Conservation (phyloP, 2,797 vertebrate genomes). For the Xiphorhynchus erythropygius region DNA sequence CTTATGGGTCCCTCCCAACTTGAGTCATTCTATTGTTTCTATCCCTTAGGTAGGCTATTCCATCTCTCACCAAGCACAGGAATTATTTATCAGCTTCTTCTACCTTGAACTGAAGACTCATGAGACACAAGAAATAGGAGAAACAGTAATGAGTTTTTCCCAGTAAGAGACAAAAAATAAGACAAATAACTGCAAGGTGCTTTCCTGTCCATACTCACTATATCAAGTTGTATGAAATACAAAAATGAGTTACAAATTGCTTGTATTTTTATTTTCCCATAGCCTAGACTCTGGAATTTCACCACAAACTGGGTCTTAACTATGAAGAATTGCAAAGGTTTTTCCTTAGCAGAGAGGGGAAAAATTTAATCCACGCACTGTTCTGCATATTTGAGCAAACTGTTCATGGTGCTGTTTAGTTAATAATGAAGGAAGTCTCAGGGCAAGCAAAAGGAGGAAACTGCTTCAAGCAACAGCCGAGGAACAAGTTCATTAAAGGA, state of each 20-base stretch:
- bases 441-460: background rate
- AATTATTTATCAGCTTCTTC: background rate
- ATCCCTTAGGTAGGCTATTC: background rate
- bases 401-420: background rate
- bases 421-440: background rate
- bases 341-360: background rate
- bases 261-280: background rate
- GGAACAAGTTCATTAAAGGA: background rate
- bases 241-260: background rate
- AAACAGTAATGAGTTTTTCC: background rate
- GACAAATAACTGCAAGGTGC: background rate
- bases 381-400: background rate
- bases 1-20: background rate
- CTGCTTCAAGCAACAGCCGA: background rate
- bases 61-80: background rate
- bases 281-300: background rate
- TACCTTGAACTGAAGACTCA: background rate
- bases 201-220: background rate
- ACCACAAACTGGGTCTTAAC: background rate
- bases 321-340: background rate
- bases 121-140: background rate
- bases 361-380: background rate
- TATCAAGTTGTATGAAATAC: background rate
- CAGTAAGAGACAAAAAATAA: background rate
- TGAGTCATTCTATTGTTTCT: background rate